phyloP scores from a whole-genome alignment of 2,797 vertebrate genomes.

The Mus spretus region DNA sequence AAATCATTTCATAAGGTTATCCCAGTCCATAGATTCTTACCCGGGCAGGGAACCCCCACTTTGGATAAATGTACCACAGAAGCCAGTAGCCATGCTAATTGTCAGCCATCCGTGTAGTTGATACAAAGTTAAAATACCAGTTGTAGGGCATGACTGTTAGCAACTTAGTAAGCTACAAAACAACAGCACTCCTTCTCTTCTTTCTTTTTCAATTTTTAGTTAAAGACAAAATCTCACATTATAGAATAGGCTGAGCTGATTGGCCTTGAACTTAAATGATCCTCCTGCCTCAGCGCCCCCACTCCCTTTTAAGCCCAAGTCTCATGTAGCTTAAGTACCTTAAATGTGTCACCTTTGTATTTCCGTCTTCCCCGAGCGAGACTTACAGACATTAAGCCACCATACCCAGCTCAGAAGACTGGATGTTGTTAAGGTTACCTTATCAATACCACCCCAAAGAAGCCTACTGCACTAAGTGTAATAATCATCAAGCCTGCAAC shows the following conservation, averaged over 20 bases:
- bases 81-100: constrained; percentile 25
- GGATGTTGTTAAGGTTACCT: not conserved
- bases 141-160: constrained; percentile 22
- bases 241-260: not conserved
- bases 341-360: not conserved
- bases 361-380: not conserved
- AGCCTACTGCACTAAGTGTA: not conserved
- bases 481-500: not conserved
- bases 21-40: not conserved
- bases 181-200: not conserved
- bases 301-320: not conserved
- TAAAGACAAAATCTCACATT: not conserved
- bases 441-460: not conserved
- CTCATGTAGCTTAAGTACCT: not conserved
- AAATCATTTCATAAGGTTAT: constrained; percentile 42
- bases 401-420: not conserved
- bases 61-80: constrained; percentile 52
- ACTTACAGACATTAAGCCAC: not conserved
- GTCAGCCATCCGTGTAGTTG: constrained; percentile 56
- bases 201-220: not conserved
- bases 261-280: not conserved
- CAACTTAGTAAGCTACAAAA: constrained; percentile 56
- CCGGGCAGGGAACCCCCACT: not conserved
- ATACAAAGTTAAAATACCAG: constrained; percentile 52
- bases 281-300: no score